Conservation (phyloP, 2,113 vertebrate species). For the Caranx ignobilis region DNA sequence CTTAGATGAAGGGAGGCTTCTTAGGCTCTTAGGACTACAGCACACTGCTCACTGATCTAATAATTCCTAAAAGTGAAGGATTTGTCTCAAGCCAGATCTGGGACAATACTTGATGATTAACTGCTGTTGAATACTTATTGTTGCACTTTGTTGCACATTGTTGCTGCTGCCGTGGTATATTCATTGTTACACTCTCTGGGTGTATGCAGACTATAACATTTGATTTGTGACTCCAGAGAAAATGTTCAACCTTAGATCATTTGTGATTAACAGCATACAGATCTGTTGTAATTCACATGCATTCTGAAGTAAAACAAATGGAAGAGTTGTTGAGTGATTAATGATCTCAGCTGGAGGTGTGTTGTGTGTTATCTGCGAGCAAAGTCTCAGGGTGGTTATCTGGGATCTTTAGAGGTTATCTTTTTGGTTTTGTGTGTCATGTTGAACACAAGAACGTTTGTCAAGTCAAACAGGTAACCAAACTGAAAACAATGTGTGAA, state of each 20-base stretch:
- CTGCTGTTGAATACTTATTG: not conserved
- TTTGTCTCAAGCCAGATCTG: not conserved
- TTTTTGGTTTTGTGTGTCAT: slow-evolving; percentile 8
- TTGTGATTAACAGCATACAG: not conserved
- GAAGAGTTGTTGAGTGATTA: slow-evolving; percentile 41
- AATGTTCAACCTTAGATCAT: not conserved
- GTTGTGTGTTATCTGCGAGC: slow-evolving; percentile 32
- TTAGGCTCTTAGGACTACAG: not conserved
- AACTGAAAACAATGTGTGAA: slow-evolving; percentile 32
- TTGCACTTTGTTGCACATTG: not conserved
- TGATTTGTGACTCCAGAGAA: slow-evolving; percentile 14
- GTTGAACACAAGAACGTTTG: not conserved
- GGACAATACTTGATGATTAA: not conserved
- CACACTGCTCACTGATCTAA: not conserved
- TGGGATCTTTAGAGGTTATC: not conserved
- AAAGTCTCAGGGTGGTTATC: slow-evolving; percentile 29
- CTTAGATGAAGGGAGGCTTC: slow-evolving; percentile 19
- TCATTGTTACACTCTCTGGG: slow-evolving; percentile 28
- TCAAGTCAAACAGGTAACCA: slow-evolving; percentile 8
- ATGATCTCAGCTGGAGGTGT: slow-evolving; percentile 8
- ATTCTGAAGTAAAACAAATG: not conserved
- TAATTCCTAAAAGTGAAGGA: not conserved
- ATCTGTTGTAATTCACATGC: slow-evolving; percentile 23
- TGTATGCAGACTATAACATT: slow-evolving; percentile 16
- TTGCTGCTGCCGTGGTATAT: no score